phyloP scores from a whole-genome alignment of 2,113 vertebrate genomes.

The Grallaria varia region DNA sequence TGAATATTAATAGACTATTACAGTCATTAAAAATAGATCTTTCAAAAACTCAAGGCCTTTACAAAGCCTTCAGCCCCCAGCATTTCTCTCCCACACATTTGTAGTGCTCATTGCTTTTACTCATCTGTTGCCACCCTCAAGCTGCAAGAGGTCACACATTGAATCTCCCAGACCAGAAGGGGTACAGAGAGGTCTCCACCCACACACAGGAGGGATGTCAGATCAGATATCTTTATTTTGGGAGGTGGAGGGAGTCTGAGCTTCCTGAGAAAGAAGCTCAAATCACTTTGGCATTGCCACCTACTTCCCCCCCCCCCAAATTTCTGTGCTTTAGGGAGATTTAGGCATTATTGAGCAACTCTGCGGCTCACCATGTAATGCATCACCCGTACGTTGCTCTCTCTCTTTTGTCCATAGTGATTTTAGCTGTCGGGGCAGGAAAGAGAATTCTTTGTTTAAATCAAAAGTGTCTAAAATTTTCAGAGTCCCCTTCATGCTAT shows the following conservation, averaged over 20 bases:
- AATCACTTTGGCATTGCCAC: background rate
- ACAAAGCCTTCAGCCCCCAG: background rate
- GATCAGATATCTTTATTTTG: background rate
- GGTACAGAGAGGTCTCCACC: background rate
- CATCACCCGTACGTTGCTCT: background rate
- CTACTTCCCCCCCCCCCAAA: background rate
- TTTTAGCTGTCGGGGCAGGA: background rate
- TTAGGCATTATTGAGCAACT: background rate
- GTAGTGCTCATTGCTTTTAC: background rate
- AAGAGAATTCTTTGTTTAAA: background rate
- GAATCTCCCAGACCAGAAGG: background rate
- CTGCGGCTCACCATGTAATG: background rate
- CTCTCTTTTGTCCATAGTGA: background rate
- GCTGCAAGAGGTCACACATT: background rate
- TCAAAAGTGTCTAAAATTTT: background rate
- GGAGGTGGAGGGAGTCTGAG: background rate
- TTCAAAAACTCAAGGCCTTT: background rate
- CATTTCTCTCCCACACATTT: background rate
- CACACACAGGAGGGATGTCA: background rate
- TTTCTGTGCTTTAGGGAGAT: background rate
- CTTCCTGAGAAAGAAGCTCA: background rate
- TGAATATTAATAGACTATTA: slow-evolving; percentile 25
- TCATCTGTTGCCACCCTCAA: background rate
- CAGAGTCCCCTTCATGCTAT: background rate
- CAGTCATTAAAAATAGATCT: background rate